Evolutionary conservation across 1,140 invertebrate genomes (phyloP), one percentile per base, ranked within the genome.

Genomic region (Leptopilina clavipes): DNA sequence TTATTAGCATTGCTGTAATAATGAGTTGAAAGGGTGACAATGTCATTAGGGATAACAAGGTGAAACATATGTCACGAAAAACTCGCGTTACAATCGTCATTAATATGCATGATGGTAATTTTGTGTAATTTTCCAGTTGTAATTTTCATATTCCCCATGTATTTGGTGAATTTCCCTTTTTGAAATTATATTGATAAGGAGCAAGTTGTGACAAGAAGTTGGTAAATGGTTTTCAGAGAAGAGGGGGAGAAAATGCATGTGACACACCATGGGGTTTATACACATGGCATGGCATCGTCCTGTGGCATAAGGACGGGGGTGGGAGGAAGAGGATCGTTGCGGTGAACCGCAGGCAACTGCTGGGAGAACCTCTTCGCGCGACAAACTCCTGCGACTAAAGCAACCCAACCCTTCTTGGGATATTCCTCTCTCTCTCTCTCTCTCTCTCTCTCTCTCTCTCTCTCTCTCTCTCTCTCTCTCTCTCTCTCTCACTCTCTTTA

Each of bases 291-390:
- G 56, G 18, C 56, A 59, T 59, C 56, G 56, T 59, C 19, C 56
- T 9, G 56, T 59, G 56, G 19, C 56, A 25, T 59, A 59, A 59
- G 56, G 72, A 71, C 71, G 79, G 70, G 83, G 76, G 84, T n/a
- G n/a, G n/a, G n/a, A 85, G 86, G 83, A 84, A 83, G 84, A 85
- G 82, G 85, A 89, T 86, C 88, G 86, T 88, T 89, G 88, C 81
- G 88, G 88, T 84, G 71, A 83, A 80, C 88, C 88, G 85, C 87
- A 86, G 85, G 86, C 86, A 84, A 88, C 88, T 89, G 86, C 88
- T 89, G 88, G 86, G 82, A 31, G n/a, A n/a, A 87, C 86, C 87
- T 80, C 75, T 80, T 70, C 78, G 80, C 79, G 80, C 79, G 77
- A 79, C 85, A 85, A 86, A 86, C 82, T 85, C 76, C 81, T 83